Percentiles rank a stretch among this genome's conserved stretches.
These are phyloP conservation scores for Megastigmus dorsalis DNA, from an alignment of 2,888 invertebrate genomes.

Conservation along the genomic window DNA sequence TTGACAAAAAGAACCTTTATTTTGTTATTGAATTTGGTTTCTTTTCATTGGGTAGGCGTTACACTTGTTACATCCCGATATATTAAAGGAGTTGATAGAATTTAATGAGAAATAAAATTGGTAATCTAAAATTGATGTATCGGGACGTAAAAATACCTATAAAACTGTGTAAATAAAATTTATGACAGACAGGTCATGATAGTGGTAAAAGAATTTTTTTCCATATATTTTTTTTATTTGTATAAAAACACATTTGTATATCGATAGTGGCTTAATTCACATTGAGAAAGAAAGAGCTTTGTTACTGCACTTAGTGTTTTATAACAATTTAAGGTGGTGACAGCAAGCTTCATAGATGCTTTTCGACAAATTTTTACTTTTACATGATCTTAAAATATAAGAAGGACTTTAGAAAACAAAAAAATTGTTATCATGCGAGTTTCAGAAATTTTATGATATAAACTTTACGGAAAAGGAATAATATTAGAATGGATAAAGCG, in stretches of 20 bases:
- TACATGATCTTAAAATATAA: conserved; percentile 49
- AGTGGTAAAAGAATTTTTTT: conserved; percentile 40
- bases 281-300: conserved; percentile 54
- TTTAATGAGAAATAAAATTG: no score
- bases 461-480: conserved; percentile 43
- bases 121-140: no score
- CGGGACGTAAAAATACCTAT: no score
- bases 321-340: conserved; percentile 34
- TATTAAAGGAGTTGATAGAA: no score
- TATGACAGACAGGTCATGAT: conserved; percentile 28
- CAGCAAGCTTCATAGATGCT: conserved; percentile 49
- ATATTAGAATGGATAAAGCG: conserved; percentile 32
- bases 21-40: conserved; percentile 47
- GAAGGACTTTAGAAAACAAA: conserved; percentile 23
- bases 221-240: conserved; percentile 52
- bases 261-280: conserved; percentile 57
- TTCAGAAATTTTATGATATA: conserved; percentile 48
- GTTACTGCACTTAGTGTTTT: conserved; percentile 50
- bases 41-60: conserved; percentile 36
- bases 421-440: conserved; percentile 44
- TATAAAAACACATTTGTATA: conserved; percentile 60
- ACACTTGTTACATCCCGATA: no score
- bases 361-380: conserved; percentile 53
- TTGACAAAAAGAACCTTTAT: conserved; percentile 37
- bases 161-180: conserved; percentile 53